phyloP scores from a whole-genome alignment of 2,797 vertebrate genomes.

The Nannoperca obscura region DNA sequence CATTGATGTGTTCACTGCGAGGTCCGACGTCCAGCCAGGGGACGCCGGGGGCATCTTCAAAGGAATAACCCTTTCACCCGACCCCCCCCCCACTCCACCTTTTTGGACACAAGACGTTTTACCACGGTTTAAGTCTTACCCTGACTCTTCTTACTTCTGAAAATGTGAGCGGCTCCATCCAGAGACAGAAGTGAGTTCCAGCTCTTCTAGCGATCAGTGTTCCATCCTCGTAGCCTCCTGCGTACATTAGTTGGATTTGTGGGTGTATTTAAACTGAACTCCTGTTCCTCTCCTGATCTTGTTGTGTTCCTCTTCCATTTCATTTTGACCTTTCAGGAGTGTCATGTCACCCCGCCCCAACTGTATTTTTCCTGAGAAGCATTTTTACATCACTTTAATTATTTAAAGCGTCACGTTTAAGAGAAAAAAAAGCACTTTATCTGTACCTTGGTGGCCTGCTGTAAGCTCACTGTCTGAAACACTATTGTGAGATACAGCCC shows the following conservation, averaged over 20 bases:
- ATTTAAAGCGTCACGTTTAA: conserved; percentile 86
- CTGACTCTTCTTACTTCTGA: conserved; percentile 69
- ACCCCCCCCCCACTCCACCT: background rate
- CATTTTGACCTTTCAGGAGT: conserved; percentile 49
- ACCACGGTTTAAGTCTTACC: conserved; percentile 77
- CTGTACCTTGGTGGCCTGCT: conserved; percentile 90
- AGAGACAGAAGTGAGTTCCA: conserved; percentile 74
- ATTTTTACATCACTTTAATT: conserved; percentile 83
- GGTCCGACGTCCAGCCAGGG: conserved; percentile 59
- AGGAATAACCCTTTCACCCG: conserved; percentile 3
- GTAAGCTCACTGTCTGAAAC: conserved; percentile 83
- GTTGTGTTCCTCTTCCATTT: conserved; percentile 60
- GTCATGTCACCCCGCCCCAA: conserved; percentile 33
- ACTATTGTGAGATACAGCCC: conserved; percentile 81
- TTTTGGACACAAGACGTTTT: conserved; percentile 28
- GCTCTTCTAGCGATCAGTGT: conserved; percentile 74
- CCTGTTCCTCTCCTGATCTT: conserved; percentile 53
- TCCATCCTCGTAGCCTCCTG: conserved; percentile 70
- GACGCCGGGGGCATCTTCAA: conserved; percentile 40
- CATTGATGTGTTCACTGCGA: conserved; percentile 23
- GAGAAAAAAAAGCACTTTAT: conserved; percentile 89
- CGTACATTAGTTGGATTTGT: conserved; percentile 65
- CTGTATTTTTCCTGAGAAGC: conserved; percentile 46
- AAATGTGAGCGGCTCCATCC: conserved; percentile 84
- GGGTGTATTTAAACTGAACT: conserved; percentile 74